These are phyloP conservation scores for Herpetotheres cachinnans DNA, from an alignment of 2,113 vertebrate species.

Conservation along the genomic window DNA sequence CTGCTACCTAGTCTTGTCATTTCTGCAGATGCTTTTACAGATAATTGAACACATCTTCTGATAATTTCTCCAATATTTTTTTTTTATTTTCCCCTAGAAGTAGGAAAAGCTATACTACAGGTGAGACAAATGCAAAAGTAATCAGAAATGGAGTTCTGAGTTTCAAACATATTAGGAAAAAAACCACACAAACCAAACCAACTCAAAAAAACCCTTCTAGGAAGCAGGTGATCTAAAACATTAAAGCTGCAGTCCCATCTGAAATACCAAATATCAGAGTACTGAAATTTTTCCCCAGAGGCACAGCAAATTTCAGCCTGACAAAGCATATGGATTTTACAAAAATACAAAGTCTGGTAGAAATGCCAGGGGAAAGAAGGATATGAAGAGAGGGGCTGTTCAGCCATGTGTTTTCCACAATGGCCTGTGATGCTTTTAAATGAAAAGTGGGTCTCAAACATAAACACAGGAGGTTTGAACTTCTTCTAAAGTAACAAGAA, in stretches of 20 bases:
- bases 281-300: background rate
- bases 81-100: background rate
- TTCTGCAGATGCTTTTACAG: background rate
- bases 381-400: background rate
- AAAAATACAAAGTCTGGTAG: background rate
- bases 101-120: background rate
- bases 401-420: background rate
- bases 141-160: background rate
- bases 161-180: background rate
- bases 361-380: background rate
- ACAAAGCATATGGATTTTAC: background rate
- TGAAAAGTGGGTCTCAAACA: background rate
- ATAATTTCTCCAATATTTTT: background rate
- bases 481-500: background rate
- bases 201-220: background rate
- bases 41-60: background rate
- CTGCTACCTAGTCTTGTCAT: background rate
- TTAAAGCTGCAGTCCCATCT: background rate
- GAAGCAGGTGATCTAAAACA: background rate
- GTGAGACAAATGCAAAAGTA: background rate
- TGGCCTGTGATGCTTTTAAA: background rate
- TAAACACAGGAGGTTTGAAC: background rate
- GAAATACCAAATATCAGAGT: background rate
- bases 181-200: background rate
- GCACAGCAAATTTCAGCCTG: background rate